Evolutionary conservation across 2,113 vertebrate genomes (phyloP), one percentile per base, ranked within the genome.

Genomic region (Pelodiscus sinensis): DNA sequence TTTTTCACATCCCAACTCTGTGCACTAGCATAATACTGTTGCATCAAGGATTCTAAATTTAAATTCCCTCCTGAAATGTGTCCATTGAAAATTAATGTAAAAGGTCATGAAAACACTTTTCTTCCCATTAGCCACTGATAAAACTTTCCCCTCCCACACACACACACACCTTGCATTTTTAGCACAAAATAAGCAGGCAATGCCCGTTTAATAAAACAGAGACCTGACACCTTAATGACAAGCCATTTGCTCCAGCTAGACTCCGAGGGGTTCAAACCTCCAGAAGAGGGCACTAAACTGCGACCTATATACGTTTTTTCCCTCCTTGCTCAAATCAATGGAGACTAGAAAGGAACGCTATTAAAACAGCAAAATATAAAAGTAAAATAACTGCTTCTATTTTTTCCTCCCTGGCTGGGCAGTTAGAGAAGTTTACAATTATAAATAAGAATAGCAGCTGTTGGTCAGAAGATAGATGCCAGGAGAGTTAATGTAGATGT

Each of bases 271-370:
- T 79, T 10, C 16, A 24, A 92, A 79, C 95, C 93, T 96, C 97
- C 97, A 97, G 97, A 92, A 97, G 97, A 97, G 97, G 97, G 97
- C 97, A 97, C 96, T 96, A 94, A 94, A 96, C 8, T 94, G 6
- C 94, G 96, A 4, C 88, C 96, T 77, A 68, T 89, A 82, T 77
- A 50, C 29, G 52, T 79, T 82, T 58, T 86, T 84, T 93, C 89
- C 27, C 87, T 55, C 71, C 68, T 31, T 8, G 3, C 27, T 84
- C 77, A n/a, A 9, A 24, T 65, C 86, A 77, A 14, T 1, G 92
- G 73, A 35, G 65, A 14, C 19, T 0, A 0, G 2, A 56, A 80
- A 51, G 35, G 8, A 3, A 35, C 0, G 1, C 81, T 31, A 60
- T 0, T 0, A 0, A 11, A 75, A 24, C 18, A 75, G 73, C 21